A percentile compares a stretch with the other conserved stretches of the same genome.
These are phyloP conservation scores for Ammospiza maritima DNA, from an alignment of 2,797 vertebrate species.

Conservation along the genomic window DNA sequence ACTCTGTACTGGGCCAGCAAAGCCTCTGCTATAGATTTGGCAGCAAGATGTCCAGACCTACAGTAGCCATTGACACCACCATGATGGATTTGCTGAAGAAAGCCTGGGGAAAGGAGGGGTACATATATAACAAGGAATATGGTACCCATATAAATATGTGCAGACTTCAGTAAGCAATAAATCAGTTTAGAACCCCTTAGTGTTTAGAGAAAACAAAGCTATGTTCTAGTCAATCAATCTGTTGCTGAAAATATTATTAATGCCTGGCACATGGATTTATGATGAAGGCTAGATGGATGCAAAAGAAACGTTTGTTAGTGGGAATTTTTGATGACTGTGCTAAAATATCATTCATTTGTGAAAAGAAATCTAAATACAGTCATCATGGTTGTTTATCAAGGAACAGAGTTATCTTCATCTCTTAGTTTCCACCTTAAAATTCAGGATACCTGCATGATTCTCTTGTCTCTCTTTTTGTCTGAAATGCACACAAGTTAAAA, in stretches of 20 bases:
- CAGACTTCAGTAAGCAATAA: not conserved
- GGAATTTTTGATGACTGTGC: conserved; percentile 15
- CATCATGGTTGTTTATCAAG: not conserved
- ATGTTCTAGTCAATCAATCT: conserved; percentile 54
- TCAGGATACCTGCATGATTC: not conserved
- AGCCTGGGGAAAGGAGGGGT: not conserved
- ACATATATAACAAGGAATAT: not conserved
- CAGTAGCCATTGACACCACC: not conserved
- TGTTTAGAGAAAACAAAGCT: conserved; percentile 42
- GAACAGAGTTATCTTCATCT: not conserved
- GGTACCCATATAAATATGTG: not conserved
- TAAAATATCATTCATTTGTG: conserved; percentile 14
- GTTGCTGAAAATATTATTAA: conserved; percentile 51
- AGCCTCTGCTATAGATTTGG: not conserved
- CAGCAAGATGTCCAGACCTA: not conserved
- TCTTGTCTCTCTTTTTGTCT: not conserved
- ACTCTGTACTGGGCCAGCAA: not conserved
- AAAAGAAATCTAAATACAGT: conserved; percentile 20
- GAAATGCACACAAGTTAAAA: not conserved
- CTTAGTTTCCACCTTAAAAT: not conserved
- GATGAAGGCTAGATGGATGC: conserved; percentile 8
- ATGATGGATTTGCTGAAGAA: not conserved
- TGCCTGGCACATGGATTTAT: conserved; percentile 30
- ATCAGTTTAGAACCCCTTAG: conserved; percentile 40
- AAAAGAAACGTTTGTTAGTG: conserved; percentile 1